These are phyloP conservation scores for Rhinichthys klamathensis DNA, from an alignment of 2,113 vertebrate species.

Conservation along the genomic window DNA sequence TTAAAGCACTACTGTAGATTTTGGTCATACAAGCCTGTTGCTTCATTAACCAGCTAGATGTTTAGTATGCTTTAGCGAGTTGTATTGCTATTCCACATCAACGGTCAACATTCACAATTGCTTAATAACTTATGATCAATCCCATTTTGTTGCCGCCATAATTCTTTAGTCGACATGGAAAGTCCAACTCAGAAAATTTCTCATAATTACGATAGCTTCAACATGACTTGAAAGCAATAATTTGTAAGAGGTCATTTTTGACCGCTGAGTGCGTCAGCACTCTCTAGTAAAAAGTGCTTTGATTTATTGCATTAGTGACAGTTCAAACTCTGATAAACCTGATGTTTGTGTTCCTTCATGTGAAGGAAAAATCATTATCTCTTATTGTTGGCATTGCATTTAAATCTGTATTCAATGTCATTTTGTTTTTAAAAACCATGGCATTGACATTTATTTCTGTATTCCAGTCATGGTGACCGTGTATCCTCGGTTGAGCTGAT, in stretches of 20 bases:
- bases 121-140: background rate
- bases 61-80: background rate
- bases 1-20: background rate
- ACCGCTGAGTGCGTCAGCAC: background rate
- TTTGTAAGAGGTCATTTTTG: background rate
- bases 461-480: background rate
- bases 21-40: background rate
- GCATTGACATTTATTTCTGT: background rate
- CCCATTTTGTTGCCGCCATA: background rate
- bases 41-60: background rate
- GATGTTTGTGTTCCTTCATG: background rate
- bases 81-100: background rate
- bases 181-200: background rate
- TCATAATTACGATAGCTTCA: background rate
- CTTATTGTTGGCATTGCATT: background rate
- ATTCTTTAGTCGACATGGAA: background rate
- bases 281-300: background rate
- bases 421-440: background rate
- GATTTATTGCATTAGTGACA: slow-evolving; percentile 9
- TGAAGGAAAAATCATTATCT: background rate
- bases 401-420: background rate
- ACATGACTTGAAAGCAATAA: background rate
- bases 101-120: background rate
- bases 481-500: background rate
- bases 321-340: background rate